Percentiles rank a stretch among this genome's conserved stretches.
Evolutionary conservation across 2,888 invertebrate genomes (phyloP).

Genomic region (Ochropleura leucogaster): DNA sequence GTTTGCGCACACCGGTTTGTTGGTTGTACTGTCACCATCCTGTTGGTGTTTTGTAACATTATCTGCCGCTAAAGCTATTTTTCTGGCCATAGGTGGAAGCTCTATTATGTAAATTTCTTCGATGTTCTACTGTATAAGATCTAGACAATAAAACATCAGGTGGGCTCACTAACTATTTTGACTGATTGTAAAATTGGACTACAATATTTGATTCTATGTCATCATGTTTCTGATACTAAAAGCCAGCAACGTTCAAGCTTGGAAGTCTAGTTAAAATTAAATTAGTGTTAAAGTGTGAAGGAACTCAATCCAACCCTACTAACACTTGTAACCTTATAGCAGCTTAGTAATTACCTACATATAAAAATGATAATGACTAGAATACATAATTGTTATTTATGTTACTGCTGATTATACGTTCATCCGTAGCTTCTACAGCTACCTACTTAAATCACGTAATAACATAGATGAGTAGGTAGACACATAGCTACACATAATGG

Average conservation of each 20-base stretch:
- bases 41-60: conserved; percentile 36
- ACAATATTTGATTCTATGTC: background rate
- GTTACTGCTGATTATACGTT: conserved; percentile 8
- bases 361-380: conserved; percentile 8
- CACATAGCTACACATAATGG: conserved; percentile 11
- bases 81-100: background rate
- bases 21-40: conserved; percentile 41
- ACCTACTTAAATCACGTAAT: background rate
- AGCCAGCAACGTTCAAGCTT: background rate
- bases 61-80: conserved; percentile 6
- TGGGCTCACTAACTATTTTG: no score
- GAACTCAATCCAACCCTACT: background rate
- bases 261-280: background rate
- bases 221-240: conserved; percentile 14
- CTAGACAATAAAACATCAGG: no score
- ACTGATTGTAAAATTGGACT: background rate
- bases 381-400: background rate
- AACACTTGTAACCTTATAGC: background rate
- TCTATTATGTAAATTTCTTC: background rate
- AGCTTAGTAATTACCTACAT: background rate
- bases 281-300: background rate
- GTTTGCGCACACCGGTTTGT: conserved; percentile 52
- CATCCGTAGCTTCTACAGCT: background rate
- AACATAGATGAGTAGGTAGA: background rate
- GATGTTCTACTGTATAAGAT: background rate